These are phyloP conservation scores for Dryoscopus gambensis DNA, from an alignment of 2,113 vertebrate species.

Conservation along the genomic window DNA sequence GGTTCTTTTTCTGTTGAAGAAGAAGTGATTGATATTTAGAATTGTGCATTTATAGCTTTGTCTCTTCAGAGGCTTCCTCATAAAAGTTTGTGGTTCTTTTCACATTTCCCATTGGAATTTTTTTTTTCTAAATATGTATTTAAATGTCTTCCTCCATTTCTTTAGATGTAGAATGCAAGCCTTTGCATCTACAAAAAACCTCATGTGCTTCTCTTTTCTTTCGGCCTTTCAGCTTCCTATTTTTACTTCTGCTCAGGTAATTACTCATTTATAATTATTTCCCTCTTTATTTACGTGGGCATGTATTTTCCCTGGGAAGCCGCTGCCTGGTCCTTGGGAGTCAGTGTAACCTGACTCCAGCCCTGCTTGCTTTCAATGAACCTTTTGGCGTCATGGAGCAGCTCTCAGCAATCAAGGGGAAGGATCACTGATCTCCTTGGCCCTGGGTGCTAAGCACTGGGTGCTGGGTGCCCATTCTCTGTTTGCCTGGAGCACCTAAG, in stretches of 20 bases:
- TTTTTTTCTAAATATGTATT: not conserved
- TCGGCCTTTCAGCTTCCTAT: not conserved
- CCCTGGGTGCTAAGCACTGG: not conserved
- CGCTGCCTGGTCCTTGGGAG: not conserved
- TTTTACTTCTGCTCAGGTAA: constrained; percentile 13
- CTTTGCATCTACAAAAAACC: not conserved
- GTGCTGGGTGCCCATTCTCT: not conserved
- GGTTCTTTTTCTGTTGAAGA: not conserved
- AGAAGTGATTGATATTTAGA: not conserved
- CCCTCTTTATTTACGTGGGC: not conserved
- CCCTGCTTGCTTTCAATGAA: not conserved
- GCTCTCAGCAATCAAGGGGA: not conserved
- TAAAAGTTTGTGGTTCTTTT: not conserved
- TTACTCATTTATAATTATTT: not conserved
- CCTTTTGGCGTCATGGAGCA: not conserved
- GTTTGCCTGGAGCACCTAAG: not conserved
- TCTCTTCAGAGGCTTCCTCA: not conserved
- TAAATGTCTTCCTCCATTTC: not conserved
- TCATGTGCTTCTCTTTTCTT: not conserved
- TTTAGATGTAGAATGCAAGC: not conserved
- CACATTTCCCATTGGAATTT: not conserved
- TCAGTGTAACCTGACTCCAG: not conserved
- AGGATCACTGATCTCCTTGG: not conserved
- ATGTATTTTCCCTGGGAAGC: not conserved
- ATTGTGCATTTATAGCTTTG: not conserved